Evolutionary conservation across 2,797 vertebrate genomes (phyloP).

Genomic region (Typhlichthys eigenmanni): DNA sequence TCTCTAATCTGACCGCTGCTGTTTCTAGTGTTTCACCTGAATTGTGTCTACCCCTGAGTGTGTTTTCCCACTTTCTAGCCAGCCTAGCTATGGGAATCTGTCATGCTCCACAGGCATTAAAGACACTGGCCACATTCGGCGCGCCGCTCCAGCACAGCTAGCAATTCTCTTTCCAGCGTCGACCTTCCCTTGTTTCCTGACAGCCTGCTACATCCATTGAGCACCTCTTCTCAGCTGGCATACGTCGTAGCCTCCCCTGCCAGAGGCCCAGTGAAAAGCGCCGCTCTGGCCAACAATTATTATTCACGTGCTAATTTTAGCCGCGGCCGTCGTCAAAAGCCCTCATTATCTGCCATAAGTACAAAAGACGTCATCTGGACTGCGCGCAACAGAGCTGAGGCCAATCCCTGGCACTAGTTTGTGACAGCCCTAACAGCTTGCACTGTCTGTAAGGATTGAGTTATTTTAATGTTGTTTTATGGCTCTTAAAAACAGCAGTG

Average conservation of each 20-base stretch:
- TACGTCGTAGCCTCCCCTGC: slow-evolving; percentile 32
- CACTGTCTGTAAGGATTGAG: neutral
- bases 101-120: slow-evolving; percentile 25
- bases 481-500: slow-evolving; percentile 14
- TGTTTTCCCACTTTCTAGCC: slow-evolving; percentile 5
- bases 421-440: slow-evolving; percentile 44
- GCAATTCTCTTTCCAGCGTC: slow-evolving; percentile 48
- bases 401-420: slow-evolving; percentile 23
- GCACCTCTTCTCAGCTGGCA: slow-evolving; percentile 50
- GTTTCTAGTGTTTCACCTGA: slow-evolving; percentile 9
- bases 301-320: slow-evolving; percentile 71
- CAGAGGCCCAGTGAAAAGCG: slow-evolving; percentile 60
- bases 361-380: slow-evolving; percentile 42
- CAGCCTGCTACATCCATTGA: slow-evolving; percentile 28
- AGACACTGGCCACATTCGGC: slow-evolving; percentile 34
- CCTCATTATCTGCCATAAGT: slow-evolving; percentile 40
- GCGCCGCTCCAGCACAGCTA: slow-evolving; percentile 24
- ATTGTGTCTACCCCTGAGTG: slow-evolving; percentile 7
- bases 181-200: slow-evolving; percentile 40
- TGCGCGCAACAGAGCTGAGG: slow-evolving; percentile 36
- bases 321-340: slow-evolving; percentile 42
- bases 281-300: slow-evolving; percentile 54
- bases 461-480: neutral
- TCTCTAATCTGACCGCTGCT: slow-evolving; percentile 4
- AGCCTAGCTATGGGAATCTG: slow-evolving; percentile 31